Conservation (phyloP, 2,888 invertebrate species). For the Thymelicus acteon region DNA sequence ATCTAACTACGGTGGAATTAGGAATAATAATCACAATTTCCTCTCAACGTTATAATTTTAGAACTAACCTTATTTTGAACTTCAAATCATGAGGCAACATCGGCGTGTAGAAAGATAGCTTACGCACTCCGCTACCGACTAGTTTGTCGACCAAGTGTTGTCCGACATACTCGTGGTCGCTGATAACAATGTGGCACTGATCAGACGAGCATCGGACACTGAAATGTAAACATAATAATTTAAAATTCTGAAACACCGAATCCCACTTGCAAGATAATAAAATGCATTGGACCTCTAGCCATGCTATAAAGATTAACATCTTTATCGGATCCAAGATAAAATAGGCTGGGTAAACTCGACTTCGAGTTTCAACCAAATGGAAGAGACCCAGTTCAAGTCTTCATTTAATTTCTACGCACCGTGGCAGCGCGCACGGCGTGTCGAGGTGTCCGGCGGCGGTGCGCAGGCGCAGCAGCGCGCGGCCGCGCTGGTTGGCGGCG, state of each 20-base stretch:
- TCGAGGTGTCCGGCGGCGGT: slow-evolving; percentile 42
- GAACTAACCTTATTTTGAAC: slow-evolving; percentile 48
- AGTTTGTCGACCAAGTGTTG: slow-evolving; percentile 54
- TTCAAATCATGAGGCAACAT: slow-evolving; percentile 38
- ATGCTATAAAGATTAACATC: too few species aligned
- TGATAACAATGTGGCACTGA: slow-evolving; percentile 52
- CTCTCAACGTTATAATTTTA: background rate
- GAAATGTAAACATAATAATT: slow-evolving; percentile 30
- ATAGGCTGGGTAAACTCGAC: too few species aligned
- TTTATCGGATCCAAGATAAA: too few species aligned
- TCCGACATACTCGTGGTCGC: slow-evolving; percentile 51
- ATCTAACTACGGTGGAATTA: too few species aligned
- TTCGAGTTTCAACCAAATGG: too few species aligned
- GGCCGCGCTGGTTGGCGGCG: slow-evolving; percentile 58
- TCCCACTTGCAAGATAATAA: too few species aligned
- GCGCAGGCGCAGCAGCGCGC: slow-evolving; percentile 52
- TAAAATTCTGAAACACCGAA: too few species aligned
- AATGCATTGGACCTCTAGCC: too few species aligned
- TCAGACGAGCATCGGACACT: slow-evolving; percentile 52
- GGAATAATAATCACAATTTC: too few species aligned
- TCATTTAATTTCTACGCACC: background rate
- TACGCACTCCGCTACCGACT: slow-evolving; percentile 55
- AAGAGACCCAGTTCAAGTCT: too few species aligned
- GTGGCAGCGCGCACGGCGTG: slow-evolving; percentile 44
- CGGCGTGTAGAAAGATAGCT: slow-evolving; percentile 26